Base-by-base conservation (phyloP, 2,797 vertebrate species). In the Cirrhinus mrigala region DNA sequence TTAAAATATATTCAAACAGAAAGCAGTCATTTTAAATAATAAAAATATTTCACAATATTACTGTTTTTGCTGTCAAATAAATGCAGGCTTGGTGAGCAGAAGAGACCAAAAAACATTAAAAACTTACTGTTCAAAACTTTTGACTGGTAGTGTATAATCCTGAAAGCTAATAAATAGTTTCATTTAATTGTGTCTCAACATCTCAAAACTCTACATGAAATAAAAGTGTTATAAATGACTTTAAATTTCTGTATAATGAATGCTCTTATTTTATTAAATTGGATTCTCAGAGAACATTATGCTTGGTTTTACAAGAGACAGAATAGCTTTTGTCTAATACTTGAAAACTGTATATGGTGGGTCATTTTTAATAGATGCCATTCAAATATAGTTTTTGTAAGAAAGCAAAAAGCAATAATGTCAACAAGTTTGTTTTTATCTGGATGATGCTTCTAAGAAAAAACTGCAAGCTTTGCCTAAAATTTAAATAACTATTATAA, bases 341-440 rank as follows among this genome's bases (percentile, higher is more conserved):
- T 18, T 79, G 1, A 40, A 77, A n/a, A 62, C 12, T 18, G 27
- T 18, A 66, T 24, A 24, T 18, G 15, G 3, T 33, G 6, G 15
- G 33, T 29, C 0, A 33, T 33, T 29, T 66, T 66, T 66, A 66
- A 66, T 3, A 22, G 56, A 58, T 58, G 9, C 4, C 18, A 78
- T 78, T 78, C 14, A 77, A n/a, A 56, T 33, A 6, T 24, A 37
- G 4, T 18, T 78, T 44, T 60, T 78, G 33, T 60, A 11, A 79
- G 77, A 79, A 64, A 79, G 12, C 33, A 78, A 78, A n/a, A 44
- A 60, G 6, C 27, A 66, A 66, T 66, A 18, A 48, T 50, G 5
- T 74, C 3, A 48, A 27, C 27, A 8, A 16, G 71, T 74, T 33
- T 66, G 16, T 66, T 48, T 44, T 79, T 29, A 64, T 66, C 24